A percentile compares a stretch with the other conserved stretches of the same genome.
phyloP scores from a whole-genome alignment of 37 sponge, comb jelly and placozoan genomes.

The Chondrilla cf. caribensis region DNA sequence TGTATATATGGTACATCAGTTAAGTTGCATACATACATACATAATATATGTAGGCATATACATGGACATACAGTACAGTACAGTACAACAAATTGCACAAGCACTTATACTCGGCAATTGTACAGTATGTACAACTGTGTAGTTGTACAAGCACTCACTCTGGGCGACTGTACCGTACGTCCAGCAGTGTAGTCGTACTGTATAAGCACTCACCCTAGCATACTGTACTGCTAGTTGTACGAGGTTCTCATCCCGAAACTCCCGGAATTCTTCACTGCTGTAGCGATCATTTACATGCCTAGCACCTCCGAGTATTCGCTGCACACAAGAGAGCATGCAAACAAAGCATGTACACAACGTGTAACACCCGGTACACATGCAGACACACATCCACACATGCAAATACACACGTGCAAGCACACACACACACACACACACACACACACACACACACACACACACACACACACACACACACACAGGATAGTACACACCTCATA shows the following conservation, averaged over 20 bases:
- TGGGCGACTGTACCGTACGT: too few species aligned
- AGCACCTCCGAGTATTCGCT: slow-evolving; percentile 72
- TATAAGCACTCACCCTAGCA: slow-evolving; percentile 37
- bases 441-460: not conserved
- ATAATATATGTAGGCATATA: too few species aligned
- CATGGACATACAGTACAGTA: not conserved
- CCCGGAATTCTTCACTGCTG: slow-evolving; percentile 24
- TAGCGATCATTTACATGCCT: slow-evolving; percentile 34
- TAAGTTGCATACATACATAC: not conserved
- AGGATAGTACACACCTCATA: slow-evolving; percentile 44
- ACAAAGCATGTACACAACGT: not conserved
- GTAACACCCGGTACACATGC: not conserved
- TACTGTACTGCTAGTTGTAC: slow-evolving; percentile 39
- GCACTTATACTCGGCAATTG: too few species aligned
- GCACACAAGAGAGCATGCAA: not conserved
- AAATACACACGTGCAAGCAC: slow-evolving; percentile 8
- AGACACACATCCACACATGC: slow-evolving; percentile 8
- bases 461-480: not conserved
- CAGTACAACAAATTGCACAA: too few species aligned
- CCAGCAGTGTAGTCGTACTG: too few species aligned
- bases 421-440: slow-evolving; percentile 4
- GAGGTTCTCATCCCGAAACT: slow-evolving; percentile 51
- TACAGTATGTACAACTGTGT: too few species aligned
- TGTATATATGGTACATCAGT: too few species aligned
- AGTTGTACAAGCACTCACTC: too few species aligned